Conservation (phyloP, 2,113 vertebrate species). For the Hyperopisus bebe region DNA sequence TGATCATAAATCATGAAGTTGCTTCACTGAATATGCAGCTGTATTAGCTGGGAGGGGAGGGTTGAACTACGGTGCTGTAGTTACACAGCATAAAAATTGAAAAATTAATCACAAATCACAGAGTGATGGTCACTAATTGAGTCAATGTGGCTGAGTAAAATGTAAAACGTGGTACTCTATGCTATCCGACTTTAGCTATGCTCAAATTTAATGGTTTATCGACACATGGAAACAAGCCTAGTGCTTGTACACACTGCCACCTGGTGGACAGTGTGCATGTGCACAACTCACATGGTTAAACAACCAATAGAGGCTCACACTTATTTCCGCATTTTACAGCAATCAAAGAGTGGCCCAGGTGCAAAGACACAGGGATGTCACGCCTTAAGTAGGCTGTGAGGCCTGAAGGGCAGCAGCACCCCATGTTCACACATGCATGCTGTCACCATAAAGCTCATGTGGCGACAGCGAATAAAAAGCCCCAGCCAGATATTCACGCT, state of each 20-base stretch:
- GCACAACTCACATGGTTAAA: background rate
- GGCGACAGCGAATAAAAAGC: background rate
- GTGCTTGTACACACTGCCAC: background rate
- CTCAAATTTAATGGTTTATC: background rate
- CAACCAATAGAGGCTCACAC: background rate
- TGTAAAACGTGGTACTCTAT: background rate
- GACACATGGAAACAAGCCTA: background rate
- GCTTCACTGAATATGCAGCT: background rate
- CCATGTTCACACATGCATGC: constrained; percentile 25
- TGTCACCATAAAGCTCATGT: constrained; percentile 10
- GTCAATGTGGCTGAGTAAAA: background rate
- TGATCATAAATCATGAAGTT: background rate
- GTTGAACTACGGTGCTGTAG: background rate
- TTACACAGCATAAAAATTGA: background rate
- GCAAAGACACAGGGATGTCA: background rate
- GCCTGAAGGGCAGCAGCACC: background rate
- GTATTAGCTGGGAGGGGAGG: background rate
- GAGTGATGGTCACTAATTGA: background rate
- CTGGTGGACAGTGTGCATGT: background rate
- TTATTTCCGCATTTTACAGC: background rate
- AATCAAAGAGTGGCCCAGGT: background rate
- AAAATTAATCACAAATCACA: background rate
- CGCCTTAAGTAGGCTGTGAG: background rate
- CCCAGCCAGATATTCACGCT: background rate
- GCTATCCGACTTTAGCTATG: background rate